phyloP scores from a whole-genome alignment of 2,797 vertebrate genomes.

The Podargus strigoides region DNA sequence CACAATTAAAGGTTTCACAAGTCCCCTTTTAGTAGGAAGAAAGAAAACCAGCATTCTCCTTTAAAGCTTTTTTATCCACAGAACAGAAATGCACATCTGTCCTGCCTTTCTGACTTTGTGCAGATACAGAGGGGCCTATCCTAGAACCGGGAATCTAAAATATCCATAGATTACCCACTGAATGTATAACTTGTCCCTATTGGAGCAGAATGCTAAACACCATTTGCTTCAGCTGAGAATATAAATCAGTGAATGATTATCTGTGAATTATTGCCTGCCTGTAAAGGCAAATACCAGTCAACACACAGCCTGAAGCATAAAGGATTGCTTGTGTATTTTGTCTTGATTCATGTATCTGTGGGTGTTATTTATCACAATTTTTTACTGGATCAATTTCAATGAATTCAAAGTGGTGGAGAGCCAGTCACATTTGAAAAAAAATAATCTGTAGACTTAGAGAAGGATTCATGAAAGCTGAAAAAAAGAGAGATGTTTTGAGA shows the following conservation, averaged over 20 bases:
- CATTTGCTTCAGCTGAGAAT: background rate
- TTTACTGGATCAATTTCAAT: background rate
- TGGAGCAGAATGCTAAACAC: background rate
- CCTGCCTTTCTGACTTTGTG: background rate
- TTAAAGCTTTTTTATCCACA: background rate
- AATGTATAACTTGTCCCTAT: background rate
- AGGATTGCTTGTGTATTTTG: background rate
- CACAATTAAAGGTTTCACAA: background rate
- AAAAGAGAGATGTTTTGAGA: background rate
- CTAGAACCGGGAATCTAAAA: background rate
- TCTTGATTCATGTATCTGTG: background rate
- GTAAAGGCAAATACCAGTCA: background rate
- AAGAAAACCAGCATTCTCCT: background rate
- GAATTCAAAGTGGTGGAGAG: background rate
- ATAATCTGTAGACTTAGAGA: background rate
- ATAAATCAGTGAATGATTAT: background rate
- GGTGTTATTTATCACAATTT: background rate
- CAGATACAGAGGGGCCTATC: background rate
- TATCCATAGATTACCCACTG: background rate
- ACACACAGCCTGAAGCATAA: background rate
- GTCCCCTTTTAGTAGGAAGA: background rate
- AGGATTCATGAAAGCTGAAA: background rate
- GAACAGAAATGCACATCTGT: background rate
- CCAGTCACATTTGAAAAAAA: background rate
- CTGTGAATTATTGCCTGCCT: background rate